These are phyloP conservation scores for Drosophila malerkotliana DNA, from an alignment of 1,140 invertebrate genomes.

Conservation along the genomic window DNA sequence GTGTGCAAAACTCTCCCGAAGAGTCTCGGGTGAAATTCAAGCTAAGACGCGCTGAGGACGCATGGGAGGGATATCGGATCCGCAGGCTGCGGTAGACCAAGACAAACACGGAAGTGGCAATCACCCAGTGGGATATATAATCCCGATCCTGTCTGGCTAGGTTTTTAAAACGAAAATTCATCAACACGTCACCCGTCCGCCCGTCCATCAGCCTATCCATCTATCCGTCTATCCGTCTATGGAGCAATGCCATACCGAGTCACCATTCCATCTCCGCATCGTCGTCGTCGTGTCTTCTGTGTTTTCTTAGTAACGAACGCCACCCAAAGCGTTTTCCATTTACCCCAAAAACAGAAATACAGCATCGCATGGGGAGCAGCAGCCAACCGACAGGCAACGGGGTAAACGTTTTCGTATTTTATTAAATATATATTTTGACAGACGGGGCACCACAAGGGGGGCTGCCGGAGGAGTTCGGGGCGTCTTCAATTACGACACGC, in stretches of 20 bases:
- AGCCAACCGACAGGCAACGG: constrained; percentile 44
- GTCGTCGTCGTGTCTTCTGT: constrained; percentile 21
- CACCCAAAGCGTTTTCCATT: constrained; percentile 83
- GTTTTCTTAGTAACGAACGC: constrained; percentile 80
- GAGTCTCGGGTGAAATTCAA: constrained; percentile 33
- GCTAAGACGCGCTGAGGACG: constrained; percentile 41
- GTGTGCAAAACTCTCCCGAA: constrained; percentile 15
- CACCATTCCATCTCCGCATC: constrained; percentile 5
- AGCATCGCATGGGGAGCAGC: constrained; percentile 1
- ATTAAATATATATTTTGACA: constrained; percentile 73
- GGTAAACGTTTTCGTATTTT: constrained; percentile 70
- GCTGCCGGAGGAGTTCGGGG: constrained; percentile 33
- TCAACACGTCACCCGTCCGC: constrained; percentile 62
- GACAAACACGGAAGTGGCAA: constrained; percentile 80
- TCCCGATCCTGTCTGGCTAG: constrained; percentile 68
- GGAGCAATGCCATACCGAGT: constrained; percentile 27
- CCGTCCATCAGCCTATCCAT: constrained; percentile 24
- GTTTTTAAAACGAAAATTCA: constrained; percentile 81
- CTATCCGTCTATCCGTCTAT: constrained; percentile 7
- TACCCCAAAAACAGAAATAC: constrained; percentile 40
- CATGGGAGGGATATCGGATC: not conserved
- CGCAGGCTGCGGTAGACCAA: constrained; percentile 62
- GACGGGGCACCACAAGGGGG: constrained; percentile 17
- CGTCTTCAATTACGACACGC: constrained; percentile 79
- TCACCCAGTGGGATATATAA: constrained; percentile 51